Conservation (phyloP, 2,113 vertebrate species). For the Centropus unirufus region DNA sequence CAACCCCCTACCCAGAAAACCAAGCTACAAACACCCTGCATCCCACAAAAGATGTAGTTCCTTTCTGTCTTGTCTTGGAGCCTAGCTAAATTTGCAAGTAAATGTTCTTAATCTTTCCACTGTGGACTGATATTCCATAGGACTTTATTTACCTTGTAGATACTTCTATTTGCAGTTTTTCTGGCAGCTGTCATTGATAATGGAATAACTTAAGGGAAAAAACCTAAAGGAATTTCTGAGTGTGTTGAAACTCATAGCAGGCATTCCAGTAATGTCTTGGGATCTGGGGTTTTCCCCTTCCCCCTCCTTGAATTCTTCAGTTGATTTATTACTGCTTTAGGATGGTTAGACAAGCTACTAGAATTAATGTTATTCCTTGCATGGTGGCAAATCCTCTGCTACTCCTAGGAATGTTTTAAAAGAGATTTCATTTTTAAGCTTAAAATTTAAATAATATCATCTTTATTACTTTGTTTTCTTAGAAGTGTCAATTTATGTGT, state of each 20-base stretch:
- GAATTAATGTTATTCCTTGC: neutral
- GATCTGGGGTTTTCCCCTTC: neutral
- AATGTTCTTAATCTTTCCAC: neutral
- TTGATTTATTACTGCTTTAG: neutral
- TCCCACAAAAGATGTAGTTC: neutral
- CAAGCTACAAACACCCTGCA: neutral
- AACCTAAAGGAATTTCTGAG: neutral
- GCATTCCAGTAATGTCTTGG: conserved; percentile 25
- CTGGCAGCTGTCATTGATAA: neutral
- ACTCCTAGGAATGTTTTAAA: neutral
- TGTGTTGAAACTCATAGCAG: neutral
- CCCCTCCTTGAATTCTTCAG: neutral
- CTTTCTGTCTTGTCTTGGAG: neutral
- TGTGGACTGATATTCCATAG: neutral
- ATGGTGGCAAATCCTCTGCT: neutral
- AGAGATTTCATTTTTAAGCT: neutral
- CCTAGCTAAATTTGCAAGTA: neutral
- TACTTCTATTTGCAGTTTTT: neutral
- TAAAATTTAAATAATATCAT: neutral
- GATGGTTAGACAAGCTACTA: neutral
- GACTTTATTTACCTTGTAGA: neutral
- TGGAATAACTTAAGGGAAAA: neutral
- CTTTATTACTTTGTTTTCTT: neutral
- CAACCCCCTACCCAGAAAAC: neutral
- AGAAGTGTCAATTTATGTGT: neutral